A percentile compares a stretch with the other conserved stretches of the same genome.
These are phyloP conservation scores for Lemur catta DNA, from an alignment of 2,797 vertebrate genomes.

Conservation along the genomic window DNA sequence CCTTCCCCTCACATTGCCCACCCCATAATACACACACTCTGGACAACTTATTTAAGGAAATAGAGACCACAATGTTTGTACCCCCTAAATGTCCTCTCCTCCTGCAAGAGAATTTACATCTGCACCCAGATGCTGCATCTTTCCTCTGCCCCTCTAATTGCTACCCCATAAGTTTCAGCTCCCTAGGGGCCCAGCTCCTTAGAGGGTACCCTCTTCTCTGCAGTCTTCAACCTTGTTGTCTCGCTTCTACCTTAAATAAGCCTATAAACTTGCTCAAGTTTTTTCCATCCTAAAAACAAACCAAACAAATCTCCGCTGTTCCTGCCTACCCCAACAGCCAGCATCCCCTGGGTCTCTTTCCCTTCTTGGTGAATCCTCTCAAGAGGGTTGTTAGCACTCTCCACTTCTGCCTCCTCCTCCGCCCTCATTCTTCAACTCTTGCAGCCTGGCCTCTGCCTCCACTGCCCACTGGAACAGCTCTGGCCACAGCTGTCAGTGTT, in stretches of 20 bases:
- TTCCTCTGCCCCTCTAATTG: background rate
- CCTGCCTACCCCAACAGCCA: background rate
- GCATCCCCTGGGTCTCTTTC: background rate
- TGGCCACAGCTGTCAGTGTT: background rate
- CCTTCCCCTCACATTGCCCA: background rate
- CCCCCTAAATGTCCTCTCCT: background rate
- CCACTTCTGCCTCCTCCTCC: background rate
- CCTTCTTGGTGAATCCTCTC: background rate
- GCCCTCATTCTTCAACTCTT: background rate
- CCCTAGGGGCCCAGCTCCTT: background rate
- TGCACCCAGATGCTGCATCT: background rate
- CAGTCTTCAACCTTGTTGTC: background rate
- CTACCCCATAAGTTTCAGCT: background rate
- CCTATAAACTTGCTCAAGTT: background rate
- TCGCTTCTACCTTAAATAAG: background rate
- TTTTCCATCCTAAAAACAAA: background rate
- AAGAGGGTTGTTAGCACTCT: background rate
- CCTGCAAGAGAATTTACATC: background rate
- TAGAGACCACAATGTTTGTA: background rate
- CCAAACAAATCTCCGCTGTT: background rate
- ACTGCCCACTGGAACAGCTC: background rate
- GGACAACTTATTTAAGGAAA: background rate
- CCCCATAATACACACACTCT: background rate
- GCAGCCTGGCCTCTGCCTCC: background rate
- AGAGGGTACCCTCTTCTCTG: background rate